These are phyloP conservation scores for Rambutsinella grinnellia DNA, from an alignment of 2,888 invertebrate species.

Conservation along the genomic window DNA sequence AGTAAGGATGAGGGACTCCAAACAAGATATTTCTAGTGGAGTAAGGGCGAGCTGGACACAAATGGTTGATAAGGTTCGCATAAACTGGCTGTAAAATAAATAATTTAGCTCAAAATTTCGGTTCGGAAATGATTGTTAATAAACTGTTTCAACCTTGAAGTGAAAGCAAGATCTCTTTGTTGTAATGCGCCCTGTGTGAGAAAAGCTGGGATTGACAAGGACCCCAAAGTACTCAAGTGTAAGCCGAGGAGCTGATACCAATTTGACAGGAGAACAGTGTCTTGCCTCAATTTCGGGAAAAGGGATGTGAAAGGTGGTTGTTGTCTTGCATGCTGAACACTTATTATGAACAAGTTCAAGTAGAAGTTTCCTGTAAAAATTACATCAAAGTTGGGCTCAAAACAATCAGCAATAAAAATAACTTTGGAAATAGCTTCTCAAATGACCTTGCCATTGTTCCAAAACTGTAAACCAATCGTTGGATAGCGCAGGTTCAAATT, in stretches of 20 bases:
- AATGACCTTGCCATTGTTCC: constrained; percentile 53
- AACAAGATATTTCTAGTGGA: constrained; percentile 62
- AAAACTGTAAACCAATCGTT: constrained; percentile 27
- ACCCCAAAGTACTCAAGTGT: constrained; percentile 54
- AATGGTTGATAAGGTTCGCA: constrained; percentile 53
- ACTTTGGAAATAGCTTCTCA: too few relatives aligned
- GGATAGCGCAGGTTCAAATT: constrained; percentile 3
- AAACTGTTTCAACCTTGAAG: too few relatives aligned
- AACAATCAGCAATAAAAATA: too few relatives aligned
- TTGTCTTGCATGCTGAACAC: constrained; percentile 61
- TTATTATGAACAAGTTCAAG: constrained; percentile 62
- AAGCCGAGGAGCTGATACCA: constrained; percentile 64
- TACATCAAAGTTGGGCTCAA: too few relatives aligned
- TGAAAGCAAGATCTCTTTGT: too few relatives aligned
- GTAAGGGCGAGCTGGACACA: constrained; percentile 56
- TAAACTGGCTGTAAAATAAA: constrained; percentile 58
- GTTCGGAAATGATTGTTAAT: too few relatives aligned
- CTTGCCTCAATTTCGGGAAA: constrained; percentile 57
- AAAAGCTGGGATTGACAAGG: background rate
- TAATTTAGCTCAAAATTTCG: background rate
- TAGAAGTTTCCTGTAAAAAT: constrained; percentile 58
- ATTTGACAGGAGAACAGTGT: constrained; percentile 45
- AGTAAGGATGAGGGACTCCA: constrained; percentile 63
- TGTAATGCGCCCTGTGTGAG: background rate
- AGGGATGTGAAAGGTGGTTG: constrained; percentile 64